phyloP scores from a whole-genome alignment of 2,797 vertebrate genomes.

The Poecilia wingei region DNA sequence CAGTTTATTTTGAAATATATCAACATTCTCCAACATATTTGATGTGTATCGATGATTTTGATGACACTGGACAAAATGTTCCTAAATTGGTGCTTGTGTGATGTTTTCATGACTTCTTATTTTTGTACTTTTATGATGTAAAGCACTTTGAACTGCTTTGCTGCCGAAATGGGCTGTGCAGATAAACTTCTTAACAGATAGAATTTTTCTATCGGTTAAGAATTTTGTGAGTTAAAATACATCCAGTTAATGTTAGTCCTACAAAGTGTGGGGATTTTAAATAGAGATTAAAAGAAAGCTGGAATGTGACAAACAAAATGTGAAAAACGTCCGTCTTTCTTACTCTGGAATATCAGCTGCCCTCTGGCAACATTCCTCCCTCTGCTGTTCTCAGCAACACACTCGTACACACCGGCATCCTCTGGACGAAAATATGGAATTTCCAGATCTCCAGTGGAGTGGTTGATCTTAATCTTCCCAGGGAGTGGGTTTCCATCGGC shows the following conservation, averaged over 20 bases:
- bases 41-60: too few relatives aligned
- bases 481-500: constrained; percentile 89
- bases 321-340: constrained; percentile 8
- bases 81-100: too few relatives aligned
- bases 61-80: too few relatives aligned
- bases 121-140: too few relatives aligned
- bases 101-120: too few relatives aligned
- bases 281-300: background rate
- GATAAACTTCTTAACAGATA: too few relatives aligned
- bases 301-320: constrained; percentile 9
- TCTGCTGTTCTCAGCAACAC: constrained; percentile 89
- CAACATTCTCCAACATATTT: too few relatives aligned
- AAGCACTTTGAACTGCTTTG: too few relatives aligned
- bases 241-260: background rate
- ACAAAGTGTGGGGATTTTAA: background rate
- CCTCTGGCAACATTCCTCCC: constrained; percentile 88
- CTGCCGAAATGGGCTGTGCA: too few relatives aligned
- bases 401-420: constrained; percentile 89
- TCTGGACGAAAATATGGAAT: constrained; percentile 95
- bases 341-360: constrained; percentile 90
- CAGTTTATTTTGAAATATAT: too few relatives aligned
- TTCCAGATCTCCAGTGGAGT: constrained; percentile 89
- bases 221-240: background rate
- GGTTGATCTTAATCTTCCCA: constrained; percentile 91
- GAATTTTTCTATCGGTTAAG: too few relatives aligned